phyloP scores from a whole-genome alignment of 2,797 vertebrate species.

The Anomalospiza imberbis region DNA sequence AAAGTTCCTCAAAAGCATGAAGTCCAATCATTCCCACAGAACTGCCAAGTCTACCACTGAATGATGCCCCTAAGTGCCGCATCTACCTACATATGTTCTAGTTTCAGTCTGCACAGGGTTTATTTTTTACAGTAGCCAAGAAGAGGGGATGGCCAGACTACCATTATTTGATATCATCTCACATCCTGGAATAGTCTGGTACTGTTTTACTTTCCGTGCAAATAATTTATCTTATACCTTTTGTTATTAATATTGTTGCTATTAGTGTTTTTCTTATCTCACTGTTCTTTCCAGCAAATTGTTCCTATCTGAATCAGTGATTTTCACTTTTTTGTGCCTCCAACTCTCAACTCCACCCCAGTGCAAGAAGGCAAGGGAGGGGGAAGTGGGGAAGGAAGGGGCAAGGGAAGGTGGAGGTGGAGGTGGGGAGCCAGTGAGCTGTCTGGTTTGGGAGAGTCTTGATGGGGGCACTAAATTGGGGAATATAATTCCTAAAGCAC shows the following conservation, averaged over 20 bases:
- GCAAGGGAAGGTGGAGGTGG: background rate
- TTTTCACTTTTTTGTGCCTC: background rate
- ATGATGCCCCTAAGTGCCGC: background rate
- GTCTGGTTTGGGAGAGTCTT: background rate
- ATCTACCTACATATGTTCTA: background rate
- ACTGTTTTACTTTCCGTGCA: background rate
- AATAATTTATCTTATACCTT: background rate
- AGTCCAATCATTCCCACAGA: background rate
- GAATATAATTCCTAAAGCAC: background rate
- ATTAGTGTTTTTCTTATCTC: background rate
- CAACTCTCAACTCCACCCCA: background rate
- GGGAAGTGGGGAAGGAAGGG: fast-evolving
- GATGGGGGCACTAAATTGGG: background rate
- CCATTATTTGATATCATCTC: background rate
- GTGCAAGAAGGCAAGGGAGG: background rate
- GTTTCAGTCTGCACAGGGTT: background rate
- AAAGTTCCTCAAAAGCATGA: background rate
- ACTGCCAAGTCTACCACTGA: background rate
- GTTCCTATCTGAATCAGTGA: background rate
- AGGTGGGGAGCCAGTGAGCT: background rate
- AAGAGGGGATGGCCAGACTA: background rate
- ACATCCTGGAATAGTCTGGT: background rate
- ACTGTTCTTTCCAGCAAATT: background rate
- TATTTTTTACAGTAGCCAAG: background rate
- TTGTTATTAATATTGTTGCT: background rate